Evolutionary conservation across 2,888 invertebrate species (phyloP), one percentile per base, ranked within the genome.

Genomic region (Zygogramma bicolorata): DNA sequence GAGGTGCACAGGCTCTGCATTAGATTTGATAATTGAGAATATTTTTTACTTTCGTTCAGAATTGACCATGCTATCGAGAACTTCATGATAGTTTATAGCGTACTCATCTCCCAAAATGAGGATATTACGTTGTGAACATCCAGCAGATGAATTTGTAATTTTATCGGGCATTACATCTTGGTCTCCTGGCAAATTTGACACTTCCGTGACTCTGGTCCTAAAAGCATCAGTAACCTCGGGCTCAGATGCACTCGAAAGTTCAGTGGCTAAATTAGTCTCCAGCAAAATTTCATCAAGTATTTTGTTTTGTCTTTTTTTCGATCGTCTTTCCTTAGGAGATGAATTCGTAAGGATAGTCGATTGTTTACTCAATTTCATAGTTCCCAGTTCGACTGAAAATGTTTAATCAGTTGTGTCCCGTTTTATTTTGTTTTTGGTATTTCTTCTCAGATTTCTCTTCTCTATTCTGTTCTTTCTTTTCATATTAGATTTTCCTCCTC

Each of bases 371-470:
- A 57, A 25, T 25, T 57, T 57, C 59, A 59, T 13, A 29, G 59
- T 29, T 59, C 59, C 59, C 31, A 7, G 5, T 31, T 31, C 31
- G 31, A 31, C 0, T 31, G 31, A 31, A 42, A 62, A 46, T 62
- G 42, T 62, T 0, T 61, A 22, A 25, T 25, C 62, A 42, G 42
- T 62, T 7, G 25, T 6, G 42, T 62, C 62, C 22, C 3, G 6
- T 42, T 62, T 62, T 42, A 3, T 25, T 42, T 62, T 25, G 62
- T 62, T 62, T 42, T 42, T 62, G 25, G 62, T 40, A 62, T 62
- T 27, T 62, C 13, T 62, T n/a, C 62, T 25, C 62, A 40, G 42
- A 22, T 62, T 42, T 42, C 42, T 27, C 42, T 62, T 62, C 25
- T 42, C 42, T 62, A 25, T 62, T 42, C n/a, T 13, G 25, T 18